Evolutionary conservation across 2,888 invertebrate species (phyloP).

Genomic region (Stenotaenia linearis): DNA sequence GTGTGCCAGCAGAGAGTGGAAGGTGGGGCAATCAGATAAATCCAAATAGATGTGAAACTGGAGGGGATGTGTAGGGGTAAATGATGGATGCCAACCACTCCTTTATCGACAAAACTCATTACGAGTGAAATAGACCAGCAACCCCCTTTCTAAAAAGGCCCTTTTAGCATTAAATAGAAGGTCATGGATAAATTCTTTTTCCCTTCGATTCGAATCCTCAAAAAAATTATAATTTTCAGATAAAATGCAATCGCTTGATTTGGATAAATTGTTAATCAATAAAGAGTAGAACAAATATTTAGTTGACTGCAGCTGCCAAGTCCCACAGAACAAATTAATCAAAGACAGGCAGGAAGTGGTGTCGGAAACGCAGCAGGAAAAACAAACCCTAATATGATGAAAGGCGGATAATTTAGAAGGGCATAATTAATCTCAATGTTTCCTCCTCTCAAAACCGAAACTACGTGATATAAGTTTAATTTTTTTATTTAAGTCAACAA

Average conservation of each 20-base stretch:
- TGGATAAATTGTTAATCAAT: constrained; percentile 1
- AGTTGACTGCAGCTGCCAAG: background rate
- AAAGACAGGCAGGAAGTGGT: constrained; percentile 4
- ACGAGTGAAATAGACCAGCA: constrained; percentile 14
- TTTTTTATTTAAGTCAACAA: background rate
- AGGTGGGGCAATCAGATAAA: constrained; percentile 3
- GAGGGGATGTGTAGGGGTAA: constrained; percentile 24
- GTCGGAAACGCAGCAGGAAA: constrained; percentile 24
- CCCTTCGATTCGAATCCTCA: background rate
- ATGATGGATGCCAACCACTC: constrained; percentile 10
- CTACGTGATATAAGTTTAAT: no score
- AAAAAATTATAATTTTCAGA: background rate
- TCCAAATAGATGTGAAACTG: background rate
- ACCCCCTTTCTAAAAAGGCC: no score
- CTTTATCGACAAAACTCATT: constrained; percentile 26
- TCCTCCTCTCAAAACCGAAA: background rate
- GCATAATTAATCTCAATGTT: background rate
- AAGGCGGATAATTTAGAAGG: background rate
- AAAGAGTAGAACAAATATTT: background rate
- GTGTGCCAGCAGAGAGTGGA: background rate
- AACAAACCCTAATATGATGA: background rate
- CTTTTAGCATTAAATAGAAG: background rate
- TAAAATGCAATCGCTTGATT: background rate
- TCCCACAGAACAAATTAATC: constrained; percentile 17
- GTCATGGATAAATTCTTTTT: background rate